Percentiles rank a stretch among this genome's conserved stretches.
These are phyloP conservation scores for Eidolon dupreanum DNA, from an alignment of 2,797 vertebrate genomes.

Conservation along the genomic window DNA sequence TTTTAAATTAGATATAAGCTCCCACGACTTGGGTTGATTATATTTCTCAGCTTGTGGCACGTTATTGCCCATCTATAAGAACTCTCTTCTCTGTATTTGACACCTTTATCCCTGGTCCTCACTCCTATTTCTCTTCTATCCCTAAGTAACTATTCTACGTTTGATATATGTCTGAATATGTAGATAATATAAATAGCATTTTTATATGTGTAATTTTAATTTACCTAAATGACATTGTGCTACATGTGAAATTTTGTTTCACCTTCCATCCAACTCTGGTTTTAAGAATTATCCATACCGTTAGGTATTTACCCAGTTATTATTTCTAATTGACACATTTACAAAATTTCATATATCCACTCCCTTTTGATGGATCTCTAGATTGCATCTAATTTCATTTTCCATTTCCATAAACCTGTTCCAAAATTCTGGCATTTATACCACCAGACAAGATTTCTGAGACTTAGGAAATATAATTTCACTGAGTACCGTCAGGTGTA, in stretches of 20 bases:
- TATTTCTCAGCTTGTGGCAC: neutral
- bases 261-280: neutral
- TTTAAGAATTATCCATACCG: neutral
- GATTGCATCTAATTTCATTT: neutral
- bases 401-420: neutral
- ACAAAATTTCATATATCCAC: neutral
- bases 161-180: neutral
- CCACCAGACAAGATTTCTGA: neutral
- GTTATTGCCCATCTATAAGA: neutral
- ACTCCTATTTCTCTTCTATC: neutral
- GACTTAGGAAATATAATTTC: neutral
- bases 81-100: neutral
- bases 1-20: slow-evolving; percentile 23
- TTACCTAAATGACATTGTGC: neutral
- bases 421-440: neutral
- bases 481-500: neutral
- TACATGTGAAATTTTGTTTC: neutral
- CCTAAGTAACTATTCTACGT: neutral
- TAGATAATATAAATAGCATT: neutral
- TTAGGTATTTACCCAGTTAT: neutral
- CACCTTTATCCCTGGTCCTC: neutral
- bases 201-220: neutral
- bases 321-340: neutral
- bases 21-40: neutral
- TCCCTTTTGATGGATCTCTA: neutral